Base-by-base conservation (phyloP, 2,888 invertebrate species). In the Hartigia nigra region DNA sequence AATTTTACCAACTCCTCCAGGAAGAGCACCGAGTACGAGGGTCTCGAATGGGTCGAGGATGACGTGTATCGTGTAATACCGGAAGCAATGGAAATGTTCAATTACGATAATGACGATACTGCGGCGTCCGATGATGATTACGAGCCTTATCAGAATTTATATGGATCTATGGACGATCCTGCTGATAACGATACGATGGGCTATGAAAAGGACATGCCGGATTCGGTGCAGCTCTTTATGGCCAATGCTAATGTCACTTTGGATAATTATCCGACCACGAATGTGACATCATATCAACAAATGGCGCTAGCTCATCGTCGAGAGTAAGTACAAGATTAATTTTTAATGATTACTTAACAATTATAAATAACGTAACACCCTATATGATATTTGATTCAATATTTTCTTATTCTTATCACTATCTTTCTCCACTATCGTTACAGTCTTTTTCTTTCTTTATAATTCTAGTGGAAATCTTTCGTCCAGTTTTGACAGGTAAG, bases 21-120 rank as follows among this genome's bases (percentile, higher is more conserved):
- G 12, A 72, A 32, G 12, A 36, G 36, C 75, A 86, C 84, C 75
- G 86, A 88, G 77, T 91, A 90, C 85, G 90, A 91, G 79, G 91
- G 91, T 1, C 83, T 91, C 32, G 91, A 91, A 69, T 91, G 91
- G 91, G 85, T 91, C 75, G 89, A 88, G 37, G 91, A 90, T 69
- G 91, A 91, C 74, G 90, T 91, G 75, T 91, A 91, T 82, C 86
- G 90, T 74, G 91, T 91, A 36, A 87, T 90, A 75, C 91, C 91
- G 3, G 88, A 87, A 31, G 86, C 88, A 9, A 84, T 86, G 74
- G 88, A 89, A 12, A 82, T 85, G 1, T 77, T 89, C 11, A 84
- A 86, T 74, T 86, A 87, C 35, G 89, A 88, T 11, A 83, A 81
- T 36, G 78, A 74, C 31, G 81, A 77, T 39, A 81, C 80, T 12